Conservation (phyloP, 2,113 vertebrate genomes). For the Chrysochloris asiatica region DNA sequence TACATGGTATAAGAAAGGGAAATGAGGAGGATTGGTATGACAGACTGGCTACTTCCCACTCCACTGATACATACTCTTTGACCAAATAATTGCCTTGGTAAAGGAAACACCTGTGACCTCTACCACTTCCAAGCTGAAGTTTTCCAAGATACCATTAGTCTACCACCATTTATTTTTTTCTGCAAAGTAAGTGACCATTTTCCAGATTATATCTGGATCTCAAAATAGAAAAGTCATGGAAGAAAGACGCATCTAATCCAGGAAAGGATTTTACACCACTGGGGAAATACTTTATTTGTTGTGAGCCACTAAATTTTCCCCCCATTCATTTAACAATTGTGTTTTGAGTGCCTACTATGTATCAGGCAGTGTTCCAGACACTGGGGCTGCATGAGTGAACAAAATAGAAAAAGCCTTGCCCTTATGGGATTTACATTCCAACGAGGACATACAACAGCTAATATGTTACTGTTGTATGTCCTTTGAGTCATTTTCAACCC, state of each 20-base stretch:
- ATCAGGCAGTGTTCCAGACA: not conserved
- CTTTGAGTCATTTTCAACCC: too few relatives aligned
- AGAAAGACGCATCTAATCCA: not conserved
- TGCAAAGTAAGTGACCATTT: not conserved
- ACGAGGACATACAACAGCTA: not conserved
- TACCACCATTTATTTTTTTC: not conserved
- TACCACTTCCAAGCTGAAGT: not conserved
- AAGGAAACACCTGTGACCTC: too few relatives aligned
- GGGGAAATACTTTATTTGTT: not conserved
- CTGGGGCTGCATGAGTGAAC: not conserved
- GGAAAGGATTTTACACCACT: not conserved
- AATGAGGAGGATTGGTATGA: not conserved
- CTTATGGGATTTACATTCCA: not conserved
- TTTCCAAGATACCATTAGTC: not conserved
- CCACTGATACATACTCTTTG: not conserved
- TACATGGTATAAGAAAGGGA: not conserved
- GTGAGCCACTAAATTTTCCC: not conserved
- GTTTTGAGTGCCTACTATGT: not conserved
- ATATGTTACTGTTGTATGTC: too few relatives aligned
- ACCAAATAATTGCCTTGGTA: not conserved
- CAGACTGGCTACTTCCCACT: not conserved
- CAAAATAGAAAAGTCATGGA: not conserved
- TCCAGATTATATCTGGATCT: not conserved
- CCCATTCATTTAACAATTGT: not conserved
- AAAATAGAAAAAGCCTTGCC: conserved; percentile 10